A percentile compares a stretch with the other conserved stretches of the same genome.
These are phyloP conservation scores for Tenthredo mesomela DNA, from an alignment of 2,888 invertebrate genomes.

Conservation along the genomic window DNA sequence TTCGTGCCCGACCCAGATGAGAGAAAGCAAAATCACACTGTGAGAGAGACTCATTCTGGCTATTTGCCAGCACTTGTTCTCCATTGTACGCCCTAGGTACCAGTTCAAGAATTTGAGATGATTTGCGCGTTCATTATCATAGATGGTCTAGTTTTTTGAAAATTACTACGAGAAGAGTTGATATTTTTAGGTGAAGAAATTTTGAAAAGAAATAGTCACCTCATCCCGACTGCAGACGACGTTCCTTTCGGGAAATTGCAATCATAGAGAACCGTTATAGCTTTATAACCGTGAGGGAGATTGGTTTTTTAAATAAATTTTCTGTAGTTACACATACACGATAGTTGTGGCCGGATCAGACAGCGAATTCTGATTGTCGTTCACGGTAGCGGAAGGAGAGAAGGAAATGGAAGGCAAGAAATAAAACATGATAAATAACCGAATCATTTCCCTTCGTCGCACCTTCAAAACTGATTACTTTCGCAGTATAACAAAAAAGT, in stretches of 20 bases:
- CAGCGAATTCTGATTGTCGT: conserved; percentile 23
- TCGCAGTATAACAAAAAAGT: conserved; percentile 22
- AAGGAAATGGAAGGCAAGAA: conserved; percentile 24
- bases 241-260: conserved; percentile 57
- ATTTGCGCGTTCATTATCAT: neutral
- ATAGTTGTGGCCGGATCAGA: neutral
- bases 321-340: conserved; percentile 47
- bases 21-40: neutral
- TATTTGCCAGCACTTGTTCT: neutral
- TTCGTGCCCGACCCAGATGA: conserved; percentile 26
- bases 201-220: neutral
- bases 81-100: neutral
- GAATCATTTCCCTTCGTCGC: conserved; percentile 26
- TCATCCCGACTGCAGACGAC: conserved; percentile 10
- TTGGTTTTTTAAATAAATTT: conserved; percentile 68
- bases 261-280: conserved; percentile 64
- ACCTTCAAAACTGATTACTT: conserved; percentile 28
- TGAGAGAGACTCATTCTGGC: conserved; percentile 9
- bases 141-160: neutral
- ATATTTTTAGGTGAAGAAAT: neutral
- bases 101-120: neutral
- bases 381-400: neutral
- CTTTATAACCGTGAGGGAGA: conserved; percentile 61
- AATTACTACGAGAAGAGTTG: neutral
- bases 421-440: conserved; percentile 40